Evolutionary conservation across 1,140 invertebrate genomes (phyloP).

Genomic region (Listronotus bonariensis): DNA sequence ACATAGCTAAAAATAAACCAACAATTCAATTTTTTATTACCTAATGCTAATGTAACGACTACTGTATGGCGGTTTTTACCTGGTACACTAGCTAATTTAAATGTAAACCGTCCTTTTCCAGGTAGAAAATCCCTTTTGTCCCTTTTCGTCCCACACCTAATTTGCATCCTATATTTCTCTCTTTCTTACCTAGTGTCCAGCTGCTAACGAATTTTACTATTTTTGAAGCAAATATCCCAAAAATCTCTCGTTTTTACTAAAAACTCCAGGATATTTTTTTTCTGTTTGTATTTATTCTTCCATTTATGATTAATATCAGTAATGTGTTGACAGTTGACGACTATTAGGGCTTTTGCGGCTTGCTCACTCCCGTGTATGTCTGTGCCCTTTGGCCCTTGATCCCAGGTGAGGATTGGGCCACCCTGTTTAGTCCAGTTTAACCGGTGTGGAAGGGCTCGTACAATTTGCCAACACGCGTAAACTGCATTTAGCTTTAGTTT

Average conservation of each 20-base stretch:
- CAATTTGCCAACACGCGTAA: constrained; percentile 42
- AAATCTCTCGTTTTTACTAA: not conserved
- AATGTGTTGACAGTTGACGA: constrained; percentile 56
- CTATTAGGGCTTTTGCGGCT: constrained; percentile 55
- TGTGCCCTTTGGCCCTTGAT: constrained; percentile 44
- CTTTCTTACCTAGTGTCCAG: not conserved
- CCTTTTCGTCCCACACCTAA: constrained; percentile 21
- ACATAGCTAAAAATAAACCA: no score
- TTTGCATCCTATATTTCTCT: constrained; percentile 31
- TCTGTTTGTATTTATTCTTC: not conserved
- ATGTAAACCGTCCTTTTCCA: constrained; percentile 42
- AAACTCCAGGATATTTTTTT: no score
- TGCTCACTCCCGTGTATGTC: constrained; percentile 54
- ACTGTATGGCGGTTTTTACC: constrained; percentile 21
- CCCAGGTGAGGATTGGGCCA: constrained; percentile 44
- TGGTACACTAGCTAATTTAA: constrained; percentile 15
- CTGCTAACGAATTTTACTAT: not conserved
- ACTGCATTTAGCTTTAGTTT: constrained; percentile 12
- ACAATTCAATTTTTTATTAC: no score
- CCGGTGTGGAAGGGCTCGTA: constrained; percentile 23
- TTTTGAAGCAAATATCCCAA: not conserved
- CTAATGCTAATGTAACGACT: no score
- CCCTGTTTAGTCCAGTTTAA: constrained; percentile 37
- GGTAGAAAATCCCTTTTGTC: constrained; percentile 44
- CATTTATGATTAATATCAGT: constrained; percentile 55